Evolutionary conservation across 2,797 vertebrate species (phyloP).

Genomic region (Spinibarbus caldwelli): DNA sequence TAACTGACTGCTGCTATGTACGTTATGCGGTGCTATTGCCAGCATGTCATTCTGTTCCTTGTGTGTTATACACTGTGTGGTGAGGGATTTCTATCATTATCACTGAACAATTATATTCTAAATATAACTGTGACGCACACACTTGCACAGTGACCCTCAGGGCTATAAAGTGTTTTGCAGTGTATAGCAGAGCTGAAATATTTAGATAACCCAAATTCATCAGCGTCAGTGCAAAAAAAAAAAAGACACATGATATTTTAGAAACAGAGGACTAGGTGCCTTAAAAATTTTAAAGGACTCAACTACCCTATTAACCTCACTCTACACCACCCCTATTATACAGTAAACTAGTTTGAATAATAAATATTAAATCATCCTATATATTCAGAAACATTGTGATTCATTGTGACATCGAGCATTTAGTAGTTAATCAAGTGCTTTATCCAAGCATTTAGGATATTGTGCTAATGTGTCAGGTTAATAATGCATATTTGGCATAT

Average conservation of each 20-base stretch:
- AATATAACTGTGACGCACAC: conserved; percentile 47
- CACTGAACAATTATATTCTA: conserved; percentile 53
- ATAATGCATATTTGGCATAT: background rate
- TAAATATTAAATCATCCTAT: background rate
- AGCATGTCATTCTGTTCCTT: background rate
- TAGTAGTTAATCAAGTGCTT: background rate
- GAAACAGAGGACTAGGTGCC: conserved; percentile 16
- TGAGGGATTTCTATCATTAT: conserved; percentile 49
- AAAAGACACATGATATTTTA: conserved; percentile 11
- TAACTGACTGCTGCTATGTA: conserved; percentile 19
- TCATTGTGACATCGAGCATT: background rate
- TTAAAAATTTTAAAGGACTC: background rate
- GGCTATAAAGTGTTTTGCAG: conserved; percentile 31
- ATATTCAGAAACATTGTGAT: background rate
- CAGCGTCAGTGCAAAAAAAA: background rate
- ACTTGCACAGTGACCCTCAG: conserved; percentile 36
- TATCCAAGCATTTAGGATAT: background rate
- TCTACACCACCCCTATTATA: background rate
- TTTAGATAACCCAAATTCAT: conserved; percentile 33
- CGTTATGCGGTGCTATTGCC: conserved; percentile 7
- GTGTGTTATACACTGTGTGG: conserved; percentile 5
- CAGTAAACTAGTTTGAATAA: background rate
- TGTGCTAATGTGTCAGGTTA: background rate
- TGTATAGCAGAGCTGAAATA: conserved; percentile 6
- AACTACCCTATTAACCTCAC: background rate